Evolutionary conservation across 1,140 invertebrate genomes (phyloP), one percentile per base, ranked within the genome.

Genomic region (Gerris buenoi): DNA sequence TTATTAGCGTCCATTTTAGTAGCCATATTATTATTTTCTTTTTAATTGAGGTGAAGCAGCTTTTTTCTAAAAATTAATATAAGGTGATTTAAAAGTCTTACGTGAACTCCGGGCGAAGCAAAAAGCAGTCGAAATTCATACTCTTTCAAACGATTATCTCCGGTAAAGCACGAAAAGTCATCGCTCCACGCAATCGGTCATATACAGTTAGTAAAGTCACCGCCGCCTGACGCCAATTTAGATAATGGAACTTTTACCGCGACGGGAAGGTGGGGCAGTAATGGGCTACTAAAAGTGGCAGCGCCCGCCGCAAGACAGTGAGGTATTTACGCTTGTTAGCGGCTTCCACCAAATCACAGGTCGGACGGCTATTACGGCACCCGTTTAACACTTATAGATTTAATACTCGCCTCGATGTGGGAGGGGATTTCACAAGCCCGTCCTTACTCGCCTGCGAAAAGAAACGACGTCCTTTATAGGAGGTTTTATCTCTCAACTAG

Each of bases 1-100:
- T 74, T 74, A 27, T 67, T 67, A 27, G 65, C 33, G 18, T 66
- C 63, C 33, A 46, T 46, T 46, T 5, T 46, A 46, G 18, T 46
- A 46, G 5, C 33, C 33, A 46, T 46, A 18, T 5, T 46, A 46
- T 5, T 46, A 46, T 46, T 46, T 46, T 46, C 33, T 46, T 46
- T 46, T 46, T 46, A 46, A n/a, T n/a, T n/a, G n/a, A n/a, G n/a
- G n/a, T n/a, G n/a, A n/a, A n/a, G n/a, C n/a, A n/a, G n/a, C n/a
- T n/a, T n/a, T n/a, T n/a, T n/a, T n/a, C n/a, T n/a, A n/a, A n/a
- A n/a, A n/a, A n/a, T n/a, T n/a, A n/a, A n/a, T n/a, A n/a, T n/a
- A n/a, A n/a, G n/a, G n/a, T n/a, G n/a, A n/a, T n/a, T n/a, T n/a
- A n/a, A n/a, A n/a, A n/a, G n/a, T n/a, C n/a, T 46, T 46, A 46